Evolutionary conservation across 2,888 invertebrate species (phyloP).

Genomic region (Meganola albula): DNA sequence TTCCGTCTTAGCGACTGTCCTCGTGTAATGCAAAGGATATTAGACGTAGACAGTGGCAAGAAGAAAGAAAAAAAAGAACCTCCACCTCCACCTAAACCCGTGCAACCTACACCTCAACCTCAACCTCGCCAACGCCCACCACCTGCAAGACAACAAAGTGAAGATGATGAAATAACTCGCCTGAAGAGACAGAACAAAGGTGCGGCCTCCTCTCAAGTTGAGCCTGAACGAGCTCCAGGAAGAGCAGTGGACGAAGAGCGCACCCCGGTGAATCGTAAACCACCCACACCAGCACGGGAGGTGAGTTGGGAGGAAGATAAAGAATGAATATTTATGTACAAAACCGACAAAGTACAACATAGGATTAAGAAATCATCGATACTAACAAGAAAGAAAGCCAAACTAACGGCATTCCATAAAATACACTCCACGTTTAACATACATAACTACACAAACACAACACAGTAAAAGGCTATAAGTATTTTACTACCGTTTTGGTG

Average conservation of each 20-base stretch:
- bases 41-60: slow-evolving; percentile 85
- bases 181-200: slow-evolving; percentile 92
- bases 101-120: slow-evolving; percentile 77
- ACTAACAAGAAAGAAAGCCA: slow-evolving; percentile 69
- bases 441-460: slow-evolving; percentile 56
- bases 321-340: slow-evolving; percentile 51
- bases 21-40: slow-evolving; percentile 91
- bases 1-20: slow-evolving; percentile 92
- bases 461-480: slow-evolving; percentile 34
- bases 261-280: slow-evolving; percentile 77
- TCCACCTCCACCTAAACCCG: slow-evolving; percentile 73
- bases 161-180: slow-evolving; percentile 92
- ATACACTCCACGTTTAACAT: slow-evolving; percentile 70
- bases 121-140: slow-evolving; percentile 76
- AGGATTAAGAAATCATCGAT: slow-evolving; percentile 67
- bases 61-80: slow-evolving; percentile 87
- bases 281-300: slow-evolving; percentile 85
- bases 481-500: slow-evolving; percentile 59
- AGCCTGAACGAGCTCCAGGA: slow-evolving; percentile 76
- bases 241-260: slow-evolving; percentile 78
- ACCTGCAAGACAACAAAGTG: slow-evolving; percentile 88
- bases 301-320: slow-evolving; percentile 83
- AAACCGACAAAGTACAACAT: slow-evolving; percentile 50
- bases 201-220: slow-evolving; percentile 80
- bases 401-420: slow-evolving; percentile 71